These are phyloP conservation scores for Lasioglossum figueresi DNA, from an alignment of 2,888 invertebrate genomes.

Conservation along the genomic window DNA sequence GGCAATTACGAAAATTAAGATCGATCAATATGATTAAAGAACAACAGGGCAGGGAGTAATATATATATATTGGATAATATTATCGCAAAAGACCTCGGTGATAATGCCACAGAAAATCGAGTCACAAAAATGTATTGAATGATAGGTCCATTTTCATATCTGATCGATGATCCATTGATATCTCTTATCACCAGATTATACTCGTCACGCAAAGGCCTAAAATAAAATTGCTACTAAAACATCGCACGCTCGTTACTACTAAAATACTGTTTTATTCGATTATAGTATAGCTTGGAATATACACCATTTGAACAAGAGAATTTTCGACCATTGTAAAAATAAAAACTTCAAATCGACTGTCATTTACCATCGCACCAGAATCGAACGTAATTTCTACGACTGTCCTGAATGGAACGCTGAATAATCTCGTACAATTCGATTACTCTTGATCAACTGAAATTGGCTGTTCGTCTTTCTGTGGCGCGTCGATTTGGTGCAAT, in stretches of 20 bases:
- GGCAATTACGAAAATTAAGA: neutral
- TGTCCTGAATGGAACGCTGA: neutral
- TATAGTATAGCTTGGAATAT: constrained; percentile 19
- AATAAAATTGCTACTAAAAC: neutral
- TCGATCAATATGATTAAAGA: neutral
- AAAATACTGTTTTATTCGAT: constrained; percentile 63
- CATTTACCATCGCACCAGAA: neutral
- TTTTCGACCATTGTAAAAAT: constrained; percentile 58
- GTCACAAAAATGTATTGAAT: neutral
- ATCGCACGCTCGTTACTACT: constrained; percentile 37
- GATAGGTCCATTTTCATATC: neutral
- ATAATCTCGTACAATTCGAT: neutral
- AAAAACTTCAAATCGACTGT: constrained; percentile 38
- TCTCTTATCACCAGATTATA: neutral
- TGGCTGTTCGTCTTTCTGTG: constrained; percentile 20
- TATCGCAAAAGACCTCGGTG: neutral
- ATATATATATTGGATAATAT: neutral
- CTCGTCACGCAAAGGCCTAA: neutral
- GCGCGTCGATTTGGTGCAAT: constrained; percentile 56
- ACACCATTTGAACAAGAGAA: neutral
- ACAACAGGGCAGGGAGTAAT: neutral
- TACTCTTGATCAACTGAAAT: neutral
- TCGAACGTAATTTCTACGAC: constrained; percentile 6
- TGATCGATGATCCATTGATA: neutral
- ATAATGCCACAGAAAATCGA: neutral